Evolutionary conservation across 2,888 invertebrate genomes (phyloP).

Genomic region (Tribolium freemani): DNA sequence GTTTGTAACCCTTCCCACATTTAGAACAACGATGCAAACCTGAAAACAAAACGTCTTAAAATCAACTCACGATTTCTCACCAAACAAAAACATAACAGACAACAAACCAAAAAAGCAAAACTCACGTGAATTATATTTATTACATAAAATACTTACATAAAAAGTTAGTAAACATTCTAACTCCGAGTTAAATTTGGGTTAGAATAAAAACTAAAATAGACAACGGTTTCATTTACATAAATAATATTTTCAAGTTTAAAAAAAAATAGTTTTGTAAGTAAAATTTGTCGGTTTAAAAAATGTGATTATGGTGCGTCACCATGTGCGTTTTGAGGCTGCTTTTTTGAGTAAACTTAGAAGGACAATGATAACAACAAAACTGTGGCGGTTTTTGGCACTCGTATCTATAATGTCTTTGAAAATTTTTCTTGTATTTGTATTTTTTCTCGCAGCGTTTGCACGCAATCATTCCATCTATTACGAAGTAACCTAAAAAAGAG

Average conservation of each 20-base stretch:
- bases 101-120: background rate
- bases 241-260: too few species aligned
- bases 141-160: background rate
- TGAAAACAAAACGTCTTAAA: constrained; percentile 2
- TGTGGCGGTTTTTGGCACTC: constrained; percentile 70
- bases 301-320: constrained; percentile 24
- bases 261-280: too few species aligned
- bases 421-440: constrained; percentile 56
- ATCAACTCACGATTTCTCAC: background rate
- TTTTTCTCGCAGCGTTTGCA: constrained; percentile 54
- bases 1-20: constrained; percentile 60
- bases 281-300: background rate
- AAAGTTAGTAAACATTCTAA: background rate
- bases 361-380: constrained; percentile 47
- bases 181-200: too few species aligned
- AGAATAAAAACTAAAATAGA: too few species aligned
- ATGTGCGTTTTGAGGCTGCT: constrained; percentile 49
- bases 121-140: background rate
- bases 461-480: constrained; percentile 29
- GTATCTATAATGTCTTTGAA: constrained; percentile 78
- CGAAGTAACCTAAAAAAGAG: constrained; percentile 19
- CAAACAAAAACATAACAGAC: background rate
- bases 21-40: constrained; percentile 45
- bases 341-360: constrained; percentile 46
- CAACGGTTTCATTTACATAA: too few species aligned